Evolutionary conservation across 1,140 invertebrate genomes (phyloP).

Genomic region (Lucilia sericata): DNA sequence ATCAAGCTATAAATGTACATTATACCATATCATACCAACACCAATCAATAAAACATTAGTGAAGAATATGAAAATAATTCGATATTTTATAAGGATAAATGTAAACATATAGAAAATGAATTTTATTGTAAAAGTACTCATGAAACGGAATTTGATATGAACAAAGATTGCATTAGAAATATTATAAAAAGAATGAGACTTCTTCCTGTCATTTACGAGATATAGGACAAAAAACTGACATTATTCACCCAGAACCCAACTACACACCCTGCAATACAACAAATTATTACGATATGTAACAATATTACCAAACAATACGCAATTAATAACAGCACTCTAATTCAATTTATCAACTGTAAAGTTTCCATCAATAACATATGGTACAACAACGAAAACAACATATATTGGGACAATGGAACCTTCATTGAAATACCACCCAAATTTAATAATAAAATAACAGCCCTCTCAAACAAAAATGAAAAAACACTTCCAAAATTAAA

Average conservation of each 20-base stretch:
- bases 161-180: conserved; percentile 6
- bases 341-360: not conserved
- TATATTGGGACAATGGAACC: not conserved
- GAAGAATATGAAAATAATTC: conserved; percentile 5
- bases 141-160: conserved; percentile 6
- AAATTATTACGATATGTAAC: not conserved
- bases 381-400: conserved; percentile 3
- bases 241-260: not conserved
- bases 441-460: not conserved
- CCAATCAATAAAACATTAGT: not conserved
- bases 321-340: not conserved
- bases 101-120: not conserved
- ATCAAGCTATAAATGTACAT: not conserved
- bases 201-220: not conserved
- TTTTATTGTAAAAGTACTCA: conserved; percentile 8
- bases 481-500: not conserved
- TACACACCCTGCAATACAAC: conserved; percentile 1
- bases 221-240: not conserved
- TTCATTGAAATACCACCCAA: not conserved
- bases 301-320: not conserved
- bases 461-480: not conserved
- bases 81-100: not conserved
- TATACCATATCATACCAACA: not conserved
- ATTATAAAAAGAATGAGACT: not conserved
- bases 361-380: not conserved